These are phyloP conservation scores for Hippolais icterina DNA, from an alignment of 2,113 vertebrate genomes.

Conservation along the genomic window DNA sequence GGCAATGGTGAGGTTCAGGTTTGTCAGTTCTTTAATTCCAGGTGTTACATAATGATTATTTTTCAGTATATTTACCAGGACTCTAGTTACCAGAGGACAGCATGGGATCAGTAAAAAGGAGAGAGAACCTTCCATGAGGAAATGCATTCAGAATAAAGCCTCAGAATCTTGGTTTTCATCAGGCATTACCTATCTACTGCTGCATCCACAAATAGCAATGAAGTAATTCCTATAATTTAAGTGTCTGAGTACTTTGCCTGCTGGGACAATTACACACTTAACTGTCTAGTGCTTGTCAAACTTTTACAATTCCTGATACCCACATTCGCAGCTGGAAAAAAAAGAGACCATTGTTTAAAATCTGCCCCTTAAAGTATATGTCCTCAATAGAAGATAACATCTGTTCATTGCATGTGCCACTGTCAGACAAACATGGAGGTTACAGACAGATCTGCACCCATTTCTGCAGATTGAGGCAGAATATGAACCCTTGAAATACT, in stretches of 20 bases:
- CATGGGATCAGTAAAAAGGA: not conserved
- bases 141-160: not conserved
- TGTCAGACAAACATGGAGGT: not conserved
- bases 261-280: not conserved
- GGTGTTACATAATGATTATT: not conserved
- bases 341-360: not conserved
- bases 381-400: not conserved
- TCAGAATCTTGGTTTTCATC: not conserved
- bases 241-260: slow-evolving; percentile 15
- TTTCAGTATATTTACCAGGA: not conserved
- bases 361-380: not conserved
- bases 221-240: slow-evolving; percentile 7
- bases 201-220: not conserved
- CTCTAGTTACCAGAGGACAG: not conserved
- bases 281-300: not conserved
- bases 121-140: not conserved
- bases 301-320: not conserved
- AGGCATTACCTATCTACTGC: not conserved
- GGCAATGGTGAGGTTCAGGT: not conserved
- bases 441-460: not conserved
- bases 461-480: not conserved
- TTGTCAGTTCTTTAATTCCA: not conserved
- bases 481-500: not conserved
- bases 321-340: not conserved
- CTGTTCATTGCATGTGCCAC: not conserved